phyloP scores from a whole-genome alignment of 2,888 invertebrate genomes.

The Fragum whitleyi region DNA sequence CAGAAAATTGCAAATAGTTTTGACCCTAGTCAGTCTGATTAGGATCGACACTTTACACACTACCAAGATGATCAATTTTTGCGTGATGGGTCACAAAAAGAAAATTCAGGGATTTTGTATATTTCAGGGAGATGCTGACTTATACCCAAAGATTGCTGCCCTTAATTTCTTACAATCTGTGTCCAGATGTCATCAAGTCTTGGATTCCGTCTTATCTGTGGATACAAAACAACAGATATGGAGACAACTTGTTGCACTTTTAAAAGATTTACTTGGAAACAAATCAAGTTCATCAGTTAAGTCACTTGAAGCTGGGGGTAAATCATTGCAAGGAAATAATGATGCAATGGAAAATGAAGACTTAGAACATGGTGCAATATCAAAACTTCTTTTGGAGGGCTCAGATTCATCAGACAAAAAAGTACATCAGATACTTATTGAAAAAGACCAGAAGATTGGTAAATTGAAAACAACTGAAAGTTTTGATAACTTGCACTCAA shows the following conservation, averaged over 20 bases:
- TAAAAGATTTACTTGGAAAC: slow-evolving; percentile 40
- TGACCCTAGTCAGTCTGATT: too few relatives aligned
- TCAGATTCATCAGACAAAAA: too few relatives aligned
- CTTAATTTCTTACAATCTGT: slow-evolving; percentile 48
- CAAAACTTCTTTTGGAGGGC: too few relatives aligned
- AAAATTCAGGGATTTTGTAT: too few relatives aligned
- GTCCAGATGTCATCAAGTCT: slow-evolving; percentile 39
- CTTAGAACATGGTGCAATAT: too few relatives aligned
- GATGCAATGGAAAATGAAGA: neutral
- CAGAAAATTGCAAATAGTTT: too few relatives aligned
- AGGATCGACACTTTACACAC: too few relatives aligned
- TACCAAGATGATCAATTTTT: too few relatives aligned
- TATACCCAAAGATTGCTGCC: slow-evolving; percentile 41
- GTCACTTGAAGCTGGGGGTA: too few relatives aligned
- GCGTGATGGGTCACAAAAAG: too few relatives aligned
- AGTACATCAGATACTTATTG: neutral
- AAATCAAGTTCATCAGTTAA: too few relatives aligned
- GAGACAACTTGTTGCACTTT: slow-evolving; percentile 35
- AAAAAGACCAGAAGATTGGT: neutral
- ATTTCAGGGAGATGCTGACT: slow-evolving; percentile 15
- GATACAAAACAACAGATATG: slow-evolving; percentile 47
- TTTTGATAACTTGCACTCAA: neutral
- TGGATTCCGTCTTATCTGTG: slow-evolving; percentile 18
- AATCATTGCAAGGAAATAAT: neutral
- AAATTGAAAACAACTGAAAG: neutral